phyloP scores from a whole-genome alignment of 2,797 vertebrate genomes.

The Cetoscarus ocellatus region DNA sequence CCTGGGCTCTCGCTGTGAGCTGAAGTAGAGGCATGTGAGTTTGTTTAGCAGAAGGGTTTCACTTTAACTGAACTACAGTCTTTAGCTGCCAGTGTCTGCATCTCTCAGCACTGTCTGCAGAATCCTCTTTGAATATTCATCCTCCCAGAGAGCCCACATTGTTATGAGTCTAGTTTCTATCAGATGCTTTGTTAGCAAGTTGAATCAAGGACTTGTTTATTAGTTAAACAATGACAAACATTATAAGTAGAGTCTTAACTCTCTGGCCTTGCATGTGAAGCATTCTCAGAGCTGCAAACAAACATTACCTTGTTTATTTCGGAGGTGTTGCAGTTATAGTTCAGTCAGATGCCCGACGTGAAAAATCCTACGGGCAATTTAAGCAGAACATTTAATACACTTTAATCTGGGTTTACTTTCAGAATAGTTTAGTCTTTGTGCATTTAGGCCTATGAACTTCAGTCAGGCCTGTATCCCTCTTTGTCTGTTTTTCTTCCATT shows the following conservation, averaged over 20 bases:
- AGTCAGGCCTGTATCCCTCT: conserved; percentile 1
- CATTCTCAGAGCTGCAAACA: conserved; percentile 17
- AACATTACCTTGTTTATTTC: not conserved
- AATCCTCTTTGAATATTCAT: conserved; percentile 47
- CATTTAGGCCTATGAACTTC: not conserved
- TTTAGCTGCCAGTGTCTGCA: conserved; percentile 29
- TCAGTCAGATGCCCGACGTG: conserved; percentile 25
- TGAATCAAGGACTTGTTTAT: not conserved
- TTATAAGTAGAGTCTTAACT: not conserved
- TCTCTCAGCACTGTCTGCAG: not conserved
- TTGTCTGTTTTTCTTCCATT: not conserved
- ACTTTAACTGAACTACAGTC: conserved; percentile 41
- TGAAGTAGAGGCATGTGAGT: conserved; percentile 83
- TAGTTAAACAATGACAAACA: not conserved
- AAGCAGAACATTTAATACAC: conserved; percentile 29
- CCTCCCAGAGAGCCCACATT: conserved; percentile 3
- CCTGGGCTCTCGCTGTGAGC: conserved; percentile 61
- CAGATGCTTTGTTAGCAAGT: not conserved
- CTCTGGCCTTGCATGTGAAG: not conserved
- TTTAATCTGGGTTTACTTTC: conserved; percentile 47
- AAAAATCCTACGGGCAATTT: conserved; percentile 10
- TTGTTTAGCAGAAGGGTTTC: conserved; percentile 75
- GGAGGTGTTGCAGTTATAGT: not conserved
- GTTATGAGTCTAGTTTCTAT: conserved; percentile 1
- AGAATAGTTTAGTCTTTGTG: conserved; percentile 40